Evolutionary conservation across 1,140 invertebrate genomes (phyloP).

Genomic region (Hermatobates lingyangjiaoensis): DNA sequence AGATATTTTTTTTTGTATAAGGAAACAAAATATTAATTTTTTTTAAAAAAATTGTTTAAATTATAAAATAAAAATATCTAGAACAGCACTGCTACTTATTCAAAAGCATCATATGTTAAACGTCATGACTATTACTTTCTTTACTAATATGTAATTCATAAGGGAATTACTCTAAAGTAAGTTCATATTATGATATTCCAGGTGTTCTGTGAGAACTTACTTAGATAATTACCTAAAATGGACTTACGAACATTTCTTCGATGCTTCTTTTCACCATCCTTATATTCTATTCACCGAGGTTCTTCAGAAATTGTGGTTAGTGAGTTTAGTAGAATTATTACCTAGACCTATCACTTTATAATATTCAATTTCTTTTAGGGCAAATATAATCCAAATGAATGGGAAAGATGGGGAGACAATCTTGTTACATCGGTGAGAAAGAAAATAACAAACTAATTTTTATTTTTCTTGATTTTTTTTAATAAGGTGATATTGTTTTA

Average conservation of each 20-base stretch:
- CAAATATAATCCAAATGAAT: slow-evolving; percentile 38
- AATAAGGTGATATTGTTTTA: slow-evolving; percentile 19
- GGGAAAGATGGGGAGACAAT: slow-evolving; percentile 53
- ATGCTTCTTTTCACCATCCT: slow-evolving; percentile 9
- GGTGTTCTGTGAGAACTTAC: neutral
- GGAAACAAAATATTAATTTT: no score
- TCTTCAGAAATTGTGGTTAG: neutral
- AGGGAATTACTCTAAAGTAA: neutral
- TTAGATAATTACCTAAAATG: neutral
- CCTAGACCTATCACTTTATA: neutral
- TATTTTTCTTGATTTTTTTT: neutral
- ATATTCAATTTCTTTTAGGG: slow-evolving; percentile 26
- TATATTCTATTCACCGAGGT: slow-evolving; percentile 5
- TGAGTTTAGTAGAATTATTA: neutral
- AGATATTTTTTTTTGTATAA: no score
- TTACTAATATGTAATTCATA: no score
- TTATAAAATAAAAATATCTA: no score
- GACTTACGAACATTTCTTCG: slow-evolving; percentile 6
- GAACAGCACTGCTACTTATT: no score
- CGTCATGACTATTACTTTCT: no score
- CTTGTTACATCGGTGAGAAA: slow-evolving; percentile 40
- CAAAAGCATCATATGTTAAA: no score
- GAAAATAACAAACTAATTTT: neutral
- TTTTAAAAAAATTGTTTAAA: no score
- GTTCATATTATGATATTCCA: neutral